phyloP scores from a whole-genome alignment of 2,113 vertebrate species.

The Saguinus midas region DNA sequence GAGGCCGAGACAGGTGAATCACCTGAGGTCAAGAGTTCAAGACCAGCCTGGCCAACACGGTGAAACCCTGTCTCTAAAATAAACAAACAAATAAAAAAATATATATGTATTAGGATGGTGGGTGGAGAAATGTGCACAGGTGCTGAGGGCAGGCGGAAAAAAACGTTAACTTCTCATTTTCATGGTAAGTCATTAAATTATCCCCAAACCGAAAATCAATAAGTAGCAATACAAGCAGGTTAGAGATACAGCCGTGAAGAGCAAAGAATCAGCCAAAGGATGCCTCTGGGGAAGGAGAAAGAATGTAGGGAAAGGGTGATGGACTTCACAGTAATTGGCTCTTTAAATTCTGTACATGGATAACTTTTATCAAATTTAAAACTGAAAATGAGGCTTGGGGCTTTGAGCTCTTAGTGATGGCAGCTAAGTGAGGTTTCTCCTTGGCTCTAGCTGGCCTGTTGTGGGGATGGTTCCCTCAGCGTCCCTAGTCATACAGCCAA shows the following conservation, averaged over 20 bases:
- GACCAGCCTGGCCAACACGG: too few relatives aligned
- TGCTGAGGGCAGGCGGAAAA: neutral
- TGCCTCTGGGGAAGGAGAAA: neutral
- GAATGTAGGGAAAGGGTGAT: neutral
- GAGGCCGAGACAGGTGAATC: too few relatives aligned
- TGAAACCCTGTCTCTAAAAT: too few relatives aligned
- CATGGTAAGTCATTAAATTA: neutral
- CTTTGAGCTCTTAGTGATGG: too few relatives aligned
- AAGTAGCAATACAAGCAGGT: neutral
- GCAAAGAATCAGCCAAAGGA: neutral
- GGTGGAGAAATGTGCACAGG: neutral
- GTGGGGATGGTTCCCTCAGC: too few relatives aligned
- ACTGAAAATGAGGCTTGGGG: neutral
- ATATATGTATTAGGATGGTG: neutral
- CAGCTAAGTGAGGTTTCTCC: too few relatives aligned
- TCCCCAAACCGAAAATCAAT: neutral
- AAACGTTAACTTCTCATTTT: neutral
- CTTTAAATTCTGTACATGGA: neutral
- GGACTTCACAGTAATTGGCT: neutral
- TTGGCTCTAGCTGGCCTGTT: too few relatives aligned
- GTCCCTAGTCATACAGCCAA: too few relatives aligned
- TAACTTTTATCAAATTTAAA: neutral
- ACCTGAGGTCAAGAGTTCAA: too few relatives aligned
- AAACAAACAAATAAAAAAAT: too few relatives aligned
- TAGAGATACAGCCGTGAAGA: neutral